Base-by-base conservation (phyloP, 2,888 invertebrate genomes). In the Mimachlamys varia region DNA sequence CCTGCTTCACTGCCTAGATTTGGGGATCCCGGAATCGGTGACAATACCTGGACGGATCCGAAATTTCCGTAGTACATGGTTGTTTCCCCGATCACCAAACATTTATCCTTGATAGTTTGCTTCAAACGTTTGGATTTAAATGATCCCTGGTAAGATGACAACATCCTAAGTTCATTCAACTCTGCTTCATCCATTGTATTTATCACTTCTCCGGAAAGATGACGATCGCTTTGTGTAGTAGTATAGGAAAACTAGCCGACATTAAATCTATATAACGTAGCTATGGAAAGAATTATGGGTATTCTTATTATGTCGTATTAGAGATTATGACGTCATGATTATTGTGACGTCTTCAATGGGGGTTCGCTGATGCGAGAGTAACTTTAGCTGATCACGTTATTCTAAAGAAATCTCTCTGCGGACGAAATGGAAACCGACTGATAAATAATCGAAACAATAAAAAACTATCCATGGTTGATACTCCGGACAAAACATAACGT, bases 1-100 rank as follows among this genome's bases (percentile, higher is more conserved):
- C 27, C 76, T 7, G 33, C 33, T 33, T 76, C 76, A 76, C 12
- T 10, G 10, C 12, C 76, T 27, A 27, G 33, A 22, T 27, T 76
- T 33, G 76, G 76, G 27, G 76, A 76, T 12, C 76, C 76, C 10
- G 76, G 76, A 76, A 76, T 76, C 27, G 76, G 76, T 1, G 76
- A 27, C 76, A 76, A 27, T 12, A 76, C 76, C 33, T 76, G 76
- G 27, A 76, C 76, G 33, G 76, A 76, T 33, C 76, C 76, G 22
- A 76, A 76, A 27, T 76, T 76, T 15, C 76, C 76, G 76, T 76
- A 76, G 76, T 76, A 76, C 76, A 76, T 76, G 0, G 76, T 76
- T 76, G 76, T 76, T 33, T 76, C 76, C 12, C 76, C 76, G 33
- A 76, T 76, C 12, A 76, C 76, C 76, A 76, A 76, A 76, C 76